These are phyloP conservation scores for Pteropus alecto DNA, from an alignment of 2,113 vertebrate genomes.

Conservation along the genomic window DNA sequence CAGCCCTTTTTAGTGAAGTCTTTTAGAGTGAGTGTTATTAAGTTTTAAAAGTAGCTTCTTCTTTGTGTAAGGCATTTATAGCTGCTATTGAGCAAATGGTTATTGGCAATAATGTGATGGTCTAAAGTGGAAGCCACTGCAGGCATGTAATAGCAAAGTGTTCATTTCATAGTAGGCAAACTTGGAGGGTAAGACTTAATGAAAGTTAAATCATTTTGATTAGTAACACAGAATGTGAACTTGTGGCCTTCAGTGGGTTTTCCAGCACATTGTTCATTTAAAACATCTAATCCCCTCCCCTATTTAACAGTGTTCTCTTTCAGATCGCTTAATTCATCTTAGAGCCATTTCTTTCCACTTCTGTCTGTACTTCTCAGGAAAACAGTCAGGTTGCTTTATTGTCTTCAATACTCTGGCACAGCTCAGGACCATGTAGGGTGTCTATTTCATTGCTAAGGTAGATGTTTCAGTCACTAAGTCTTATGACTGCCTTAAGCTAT, in stretches of 20 bases:
- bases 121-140: not conserved
- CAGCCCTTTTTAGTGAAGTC: not conserved
- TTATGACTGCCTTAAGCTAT: not conserved
- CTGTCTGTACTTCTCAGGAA: not conserved
- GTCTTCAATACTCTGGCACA: not conserved
- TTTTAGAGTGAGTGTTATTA: constrained; percentile 49
- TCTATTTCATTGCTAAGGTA: not conserved
- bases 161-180: constrained; percentile 51
- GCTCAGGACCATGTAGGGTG: not conserved
- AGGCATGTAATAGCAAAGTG: not conserved
- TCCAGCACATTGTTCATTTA: not conserved
- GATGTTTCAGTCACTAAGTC: not conserved
- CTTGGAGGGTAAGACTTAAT: not conserved
- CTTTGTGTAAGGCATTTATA: constrained; percentile 45
- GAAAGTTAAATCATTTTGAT: not conserved
- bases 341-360: not conserved
- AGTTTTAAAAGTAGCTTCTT: constrained; percentile 38
- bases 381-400: not conserved
- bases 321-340: not conserved
- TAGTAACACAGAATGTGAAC: not conserved
- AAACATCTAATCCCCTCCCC: not conserved
- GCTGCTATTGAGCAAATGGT: constrained; percentile 46
- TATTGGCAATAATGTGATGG: not conserved
- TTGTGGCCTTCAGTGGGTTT: not conserved
- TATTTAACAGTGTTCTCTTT: not conserved